Conservation (phyloP, 2,888 invertebrate species). For the Trisateles emortualis region DNA sequence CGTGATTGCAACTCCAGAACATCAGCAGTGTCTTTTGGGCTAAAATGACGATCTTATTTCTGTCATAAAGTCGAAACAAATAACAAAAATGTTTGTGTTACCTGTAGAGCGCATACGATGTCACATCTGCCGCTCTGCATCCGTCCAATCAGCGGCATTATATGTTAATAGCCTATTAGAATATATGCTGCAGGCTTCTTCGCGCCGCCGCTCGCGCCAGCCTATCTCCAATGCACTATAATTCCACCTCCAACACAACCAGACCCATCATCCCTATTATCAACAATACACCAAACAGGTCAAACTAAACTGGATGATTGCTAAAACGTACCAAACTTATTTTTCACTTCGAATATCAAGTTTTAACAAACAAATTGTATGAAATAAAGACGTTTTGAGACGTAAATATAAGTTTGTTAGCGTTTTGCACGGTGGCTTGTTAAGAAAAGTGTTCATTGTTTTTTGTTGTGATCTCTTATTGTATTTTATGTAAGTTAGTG, state of each 20-base stretch:
- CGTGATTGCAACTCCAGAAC: no score
- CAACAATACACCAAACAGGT: constrained; percentile 33
- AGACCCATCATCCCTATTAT: constrained; percentile 44
- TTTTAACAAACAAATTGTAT: constrained; percentile 36
- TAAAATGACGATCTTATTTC: no score
- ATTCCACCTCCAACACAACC: constrained; percentile 52
- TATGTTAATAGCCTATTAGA: constrained; percentile 87
- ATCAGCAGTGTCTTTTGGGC: no score
- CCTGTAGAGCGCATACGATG: constrained; percentile 62
- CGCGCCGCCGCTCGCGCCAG: constrained; percentile 66
- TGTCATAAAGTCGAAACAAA: not conserved
- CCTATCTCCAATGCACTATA: constrained; percentile 60
- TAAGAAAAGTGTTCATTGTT: constrained; percentile 73
- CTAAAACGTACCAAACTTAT: constrained; percentile 46
- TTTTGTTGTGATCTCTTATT: constrained; percentile 67
- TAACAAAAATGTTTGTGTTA: constrained; percentile 61
- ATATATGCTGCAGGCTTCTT: constrained; percentile 78
- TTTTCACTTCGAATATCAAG: constrained; percentile 15
- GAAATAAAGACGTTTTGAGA: constrained; percentile 24
- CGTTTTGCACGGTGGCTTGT: constrained; percentile 73
- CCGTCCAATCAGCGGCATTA: constrained; percentile 88
- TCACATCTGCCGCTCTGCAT: constrained; percentile 82
- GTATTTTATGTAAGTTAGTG: constrained; percentile 58
- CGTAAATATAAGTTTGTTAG: constrained; percentile 41
- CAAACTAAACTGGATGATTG: constrained; percentile 52